Conservation (phyloP, 2,113 vertebrate genomes). For the Talpa occidentalis region DNA sequence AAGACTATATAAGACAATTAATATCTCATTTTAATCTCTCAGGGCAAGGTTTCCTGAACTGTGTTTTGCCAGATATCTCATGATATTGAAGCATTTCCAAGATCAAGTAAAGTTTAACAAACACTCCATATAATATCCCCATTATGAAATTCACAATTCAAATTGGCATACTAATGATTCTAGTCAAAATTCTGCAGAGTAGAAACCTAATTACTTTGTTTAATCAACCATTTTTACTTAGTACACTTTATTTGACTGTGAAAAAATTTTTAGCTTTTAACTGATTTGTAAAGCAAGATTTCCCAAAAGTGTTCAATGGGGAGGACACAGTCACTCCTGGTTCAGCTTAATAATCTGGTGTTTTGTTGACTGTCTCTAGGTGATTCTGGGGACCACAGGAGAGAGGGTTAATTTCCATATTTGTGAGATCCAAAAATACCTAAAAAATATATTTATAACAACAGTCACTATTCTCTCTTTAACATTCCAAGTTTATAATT, state of each 20-base stretch:
- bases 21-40: background rate
- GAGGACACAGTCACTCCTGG: background rate
- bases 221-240: background rate
- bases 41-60: background rate
- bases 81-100: background rate
- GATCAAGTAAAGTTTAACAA: background rate
- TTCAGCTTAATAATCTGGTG: background rate
- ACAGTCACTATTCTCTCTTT: background rate
- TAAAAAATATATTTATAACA: background rate
- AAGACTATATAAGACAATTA: background rate
- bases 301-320: background rate
- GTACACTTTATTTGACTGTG: background rate
- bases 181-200: constrained; percentile 3
- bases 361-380: constrained; percentile 1
- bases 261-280: background rate
- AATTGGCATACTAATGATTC: background rate
- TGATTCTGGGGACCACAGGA: background rate
- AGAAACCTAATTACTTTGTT: constrained; percentile 10
- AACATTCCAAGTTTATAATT: background rate
- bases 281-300: background rate
- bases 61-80: background rate
- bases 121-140: background rate
- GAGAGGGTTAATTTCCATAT: background rate
- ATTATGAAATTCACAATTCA: background rate
- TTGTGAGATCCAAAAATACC: background rate